Conservation (phyloP, 2,797 vertebrate genomes). For the Clarias laeviceps region DNA sequence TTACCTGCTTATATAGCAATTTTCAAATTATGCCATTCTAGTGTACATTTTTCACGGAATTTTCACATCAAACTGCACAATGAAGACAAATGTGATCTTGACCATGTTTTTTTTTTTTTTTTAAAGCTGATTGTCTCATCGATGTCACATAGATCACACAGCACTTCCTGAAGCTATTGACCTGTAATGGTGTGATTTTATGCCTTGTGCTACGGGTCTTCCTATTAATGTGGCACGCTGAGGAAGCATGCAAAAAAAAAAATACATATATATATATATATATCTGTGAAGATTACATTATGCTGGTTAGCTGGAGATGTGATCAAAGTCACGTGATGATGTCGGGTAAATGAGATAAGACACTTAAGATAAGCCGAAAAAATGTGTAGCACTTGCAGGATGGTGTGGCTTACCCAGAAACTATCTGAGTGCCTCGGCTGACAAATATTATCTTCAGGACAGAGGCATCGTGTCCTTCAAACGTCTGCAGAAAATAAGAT, state of each 20-base stretch:
- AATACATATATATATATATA: too few species aligned
- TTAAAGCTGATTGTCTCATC: too few species aligned
- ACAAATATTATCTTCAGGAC: constrained; percentile 93
- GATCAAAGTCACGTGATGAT: neutral
- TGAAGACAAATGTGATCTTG: neutral
- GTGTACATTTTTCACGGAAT: too few species aligned
- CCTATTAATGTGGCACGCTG: neutral
- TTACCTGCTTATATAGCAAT: neutral
- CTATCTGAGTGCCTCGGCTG: constrained; percentile 88
- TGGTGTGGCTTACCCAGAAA: constrained; percentile 80
- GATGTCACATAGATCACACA: too few species aligned
- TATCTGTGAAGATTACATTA: neutral
- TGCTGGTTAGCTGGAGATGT: neutral
- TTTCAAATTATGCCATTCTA: neutral
- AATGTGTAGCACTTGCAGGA: too few species aligned
- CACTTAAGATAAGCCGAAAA: neutral
- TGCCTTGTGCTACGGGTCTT: neutral
- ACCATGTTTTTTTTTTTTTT: too few species aligned
- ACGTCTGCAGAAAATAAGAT: constrained; percentile 77
- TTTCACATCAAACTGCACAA: neutral
- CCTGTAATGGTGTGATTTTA: neutral
- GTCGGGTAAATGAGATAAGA: neutral
- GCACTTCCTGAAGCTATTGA: neutral
- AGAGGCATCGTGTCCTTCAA: constrained; percentile 94
- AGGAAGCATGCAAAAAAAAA: too few species aligned